These are phyloP conservation scores for Phalera bucephala DNA, from an alignment of 2,888 invertebrate species.

Conservation along the genomic window DNA sequence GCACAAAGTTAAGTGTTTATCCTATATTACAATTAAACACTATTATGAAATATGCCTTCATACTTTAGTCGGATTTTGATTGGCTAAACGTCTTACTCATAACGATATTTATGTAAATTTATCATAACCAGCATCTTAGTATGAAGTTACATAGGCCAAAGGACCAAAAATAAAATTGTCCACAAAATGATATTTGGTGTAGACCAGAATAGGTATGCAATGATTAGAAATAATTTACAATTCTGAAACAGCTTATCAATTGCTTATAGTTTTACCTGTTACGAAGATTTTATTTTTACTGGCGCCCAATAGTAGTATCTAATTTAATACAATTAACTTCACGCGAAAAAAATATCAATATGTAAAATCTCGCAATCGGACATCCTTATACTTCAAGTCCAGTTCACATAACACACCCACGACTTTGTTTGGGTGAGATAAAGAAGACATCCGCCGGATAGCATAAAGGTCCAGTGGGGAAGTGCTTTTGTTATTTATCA, in stretches of 20 bases:
- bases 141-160: not conserved
- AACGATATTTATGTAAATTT: not conserved
- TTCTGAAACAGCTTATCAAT: not conserved
- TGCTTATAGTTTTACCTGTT: not conserved
- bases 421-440: slow-evolving; percentile 66
- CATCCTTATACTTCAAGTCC: slow-evolving; percentile 37
- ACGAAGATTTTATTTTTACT: not conserved
- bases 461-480: slow-evolving; percentile 46
- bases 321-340: not conserved
- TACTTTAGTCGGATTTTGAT: not conserved
- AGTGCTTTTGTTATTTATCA: slow-evolving; percentile 26
- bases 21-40: too few species aligned
- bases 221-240: not conserved
- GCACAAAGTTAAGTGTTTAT: too few species aligned
- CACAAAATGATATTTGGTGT: not conserved
- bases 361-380: slow-evolving; percentile 22
- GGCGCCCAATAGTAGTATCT: not conserved
- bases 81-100: not conserved
- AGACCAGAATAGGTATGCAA: not conserved
- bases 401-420: slow-evolving; percentile 64
- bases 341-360: not conserved
- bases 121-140: not conserved
- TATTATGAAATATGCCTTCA: not conserved
- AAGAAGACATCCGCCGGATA: slow-evolving; percentile 71
- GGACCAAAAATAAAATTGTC: not conserved